A percentile compares a stretch with the other conserved stretches of the same genome.
phyloP scores from a whole-genome alignment of 2,797 vertebrate genomes.

The Gymnoscopelus braueri region DNA sequence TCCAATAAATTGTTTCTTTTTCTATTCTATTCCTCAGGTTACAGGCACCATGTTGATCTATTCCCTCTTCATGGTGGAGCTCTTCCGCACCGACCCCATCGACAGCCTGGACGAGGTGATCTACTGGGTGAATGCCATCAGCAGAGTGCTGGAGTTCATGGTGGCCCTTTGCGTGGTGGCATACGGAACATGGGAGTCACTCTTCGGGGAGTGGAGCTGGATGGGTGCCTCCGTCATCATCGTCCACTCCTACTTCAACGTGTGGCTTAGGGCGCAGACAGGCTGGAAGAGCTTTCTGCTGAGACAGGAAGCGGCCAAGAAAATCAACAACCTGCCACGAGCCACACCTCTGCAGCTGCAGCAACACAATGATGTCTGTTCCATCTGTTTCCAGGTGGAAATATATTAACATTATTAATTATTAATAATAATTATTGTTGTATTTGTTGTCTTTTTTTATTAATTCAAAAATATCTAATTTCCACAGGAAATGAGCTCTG shows the following conservation, averaged over 20 bases:
- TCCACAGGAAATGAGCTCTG: conserved; percentile 84
- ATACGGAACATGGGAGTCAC: conserved; percentile 88
- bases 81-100: conserved; percentile 78
- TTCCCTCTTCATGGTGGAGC: conserved; percentile 87
- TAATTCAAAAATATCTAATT: background rate
- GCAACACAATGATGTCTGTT: conserved; percentile 85
- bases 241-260: conserved; percentile 91
- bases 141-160: conserved; percentile 88
- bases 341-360: conserved; percentile 82
- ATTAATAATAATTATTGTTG: too few relatives aligned
- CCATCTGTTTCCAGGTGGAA: conserved; percentile 91
- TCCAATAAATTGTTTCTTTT: background rate
- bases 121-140: conserved; percentile 87
- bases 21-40: conserved; percentile 70
- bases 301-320: conserved; percentile 85
- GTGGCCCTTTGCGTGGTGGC: conserved; percentile 90
- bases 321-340: conserved; percentile 83
- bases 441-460: too few relatives aligned
- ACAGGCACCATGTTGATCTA: conserved; percentile 89
- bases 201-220: conserved; percentile 92
- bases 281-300: conserved; percentile 91
- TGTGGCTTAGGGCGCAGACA: conserved; percentile 88
- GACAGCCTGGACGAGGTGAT: conserved; percentile 88
- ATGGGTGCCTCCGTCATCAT: conserved; percentile 89
- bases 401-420: background rate